Evolutionary conservation across 2,888 invertebrate genomes (phyloP), one percentile per base, ranked within the genome.

Genomic region (Eupithecia insigniata): DNA sequence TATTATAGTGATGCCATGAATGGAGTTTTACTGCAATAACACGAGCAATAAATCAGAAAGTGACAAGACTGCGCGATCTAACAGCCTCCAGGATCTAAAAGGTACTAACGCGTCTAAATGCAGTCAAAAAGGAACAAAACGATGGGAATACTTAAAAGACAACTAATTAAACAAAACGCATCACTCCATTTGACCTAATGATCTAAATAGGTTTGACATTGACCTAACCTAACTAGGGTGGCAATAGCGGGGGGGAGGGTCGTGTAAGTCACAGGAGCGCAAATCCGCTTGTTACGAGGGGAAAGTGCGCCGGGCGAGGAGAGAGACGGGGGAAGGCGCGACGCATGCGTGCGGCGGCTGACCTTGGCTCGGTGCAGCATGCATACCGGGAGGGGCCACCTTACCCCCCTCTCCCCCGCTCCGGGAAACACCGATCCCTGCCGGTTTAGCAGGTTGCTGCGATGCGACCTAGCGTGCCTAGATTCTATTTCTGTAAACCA

Each of bases 351-450:
- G 91, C 90, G 87, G 81, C 88, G 89, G 87, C 87, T 92, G 92
- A 92, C 92, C 92, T 93, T 93, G 93, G 89, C 85, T 90, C 90
- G 91, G 90, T 93, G 93, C 93, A 93, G 89, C 92, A 90, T 92
- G 93, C 92, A 91, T 87, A 87, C 88, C 87, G 87, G 82, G 51
- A 43, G 70, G 68, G 51, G 55, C 83, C 87, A 81, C 85, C 87
- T 81, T 84, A 80, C 86, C 88, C 87, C 88, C 67, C 92, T 89
- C 91, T 12, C 34, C 58, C 30, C 18, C 34, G 61, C 61, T n/a
- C 61, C 60, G 34, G 61, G 61, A 34, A 62, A 62, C 61, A 62
- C 61, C 61, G 61, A 62, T 62, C 34, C 61, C 90, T 90, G 90
- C 92, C 91, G 90, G 92, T 92, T 90, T 86, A 85, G 90, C 92